phyloP scores from a whole-genome alignment of 2,113 vertebrate species.

The Pseudopodoces humilis region DNA sequence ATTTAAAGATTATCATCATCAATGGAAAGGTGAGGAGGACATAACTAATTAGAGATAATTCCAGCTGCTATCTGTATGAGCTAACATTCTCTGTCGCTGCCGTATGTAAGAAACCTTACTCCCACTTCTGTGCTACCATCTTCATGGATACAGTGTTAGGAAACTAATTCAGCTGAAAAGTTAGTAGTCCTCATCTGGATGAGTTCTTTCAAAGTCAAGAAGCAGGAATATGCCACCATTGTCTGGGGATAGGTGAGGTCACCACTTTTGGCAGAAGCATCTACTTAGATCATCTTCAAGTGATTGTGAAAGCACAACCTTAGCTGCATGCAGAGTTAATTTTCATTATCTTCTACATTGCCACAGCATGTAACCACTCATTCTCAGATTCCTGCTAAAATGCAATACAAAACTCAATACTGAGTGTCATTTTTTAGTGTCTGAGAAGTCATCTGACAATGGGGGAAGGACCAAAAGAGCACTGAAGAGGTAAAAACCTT shows the following conservation, averaged over 20 bases:
- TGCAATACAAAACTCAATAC: neutral
- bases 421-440: neutral
- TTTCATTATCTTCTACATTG: slow-evolving; percentile 31
- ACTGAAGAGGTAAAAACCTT: slow-evolving; percentile 18
- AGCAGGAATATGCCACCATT: neutral
- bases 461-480: neutral
- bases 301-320: slow-evolving; percentile 49
- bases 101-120: neutral
- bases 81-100: neutral
- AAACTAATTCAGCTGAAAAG: neutral
- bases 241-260: slow-evolving; percentile 50
- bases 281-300: slow-evolving; percentile 51
- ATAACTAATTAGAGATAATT: neutral
- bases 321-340: slow-evolving; percentile 42
- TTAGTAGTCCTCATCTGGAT: neutral
- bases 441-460: slow-evolving; percentile 31
- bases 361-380: slow-evolving; percentile 48
- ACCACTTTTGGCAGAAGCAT: slow-evolving; percentile 35
- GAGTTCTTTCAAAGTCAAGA: neutral
- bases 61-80: neutral
- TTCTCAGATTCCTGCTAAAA: slow-evolving; percentile 35
- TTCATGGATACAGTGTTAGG: neutral
- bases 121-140: neutral
- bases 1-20: neutral
- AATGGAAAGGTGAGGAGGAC: neutral